Percentiles rank a stretch among this genome's conserved stretches.
Conservation (phyloP, 2,113 vertebrate genomes). For the Onychorhynchus coronatus region DNA sequence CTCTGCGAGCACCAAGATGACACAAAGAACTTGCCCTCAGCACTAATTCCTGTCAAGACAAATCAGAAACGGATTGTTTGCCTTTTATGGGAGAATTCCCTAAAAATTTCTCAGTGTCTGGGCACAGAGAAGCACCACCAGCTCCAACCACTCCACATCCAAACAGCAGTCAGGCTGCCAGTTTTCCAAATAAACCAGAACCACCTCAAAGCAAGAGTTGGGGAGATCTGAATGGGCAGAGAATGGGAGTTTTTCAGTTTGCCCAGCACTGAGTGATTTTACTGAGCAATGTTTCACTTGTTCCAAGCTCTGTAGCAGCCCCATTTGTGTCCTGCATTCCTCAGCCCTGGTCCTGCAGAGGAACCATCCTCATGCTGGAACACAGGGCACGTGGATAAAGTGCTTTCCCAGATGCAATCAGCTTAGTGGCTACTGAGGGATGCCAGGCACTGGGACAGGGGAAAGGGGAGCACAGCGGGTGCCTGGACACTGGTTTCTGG, state of each 20-base stretch:
- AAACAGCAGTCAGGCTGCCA: neutral
- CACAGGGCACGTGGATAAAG: neutral
- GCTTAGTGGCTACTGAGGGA: neutral
- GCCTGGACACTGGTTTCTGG: neutral
- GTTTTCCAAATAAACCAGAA: neutral
- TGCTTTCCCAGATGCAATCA: neutral
- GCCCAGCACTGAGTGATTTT: neutral
- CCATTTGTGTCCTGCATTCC: neutral
- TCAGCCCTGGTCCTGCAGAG: neutral
- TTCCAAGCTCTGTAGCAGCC: neutral
- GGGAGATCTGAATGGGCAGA: neutral
- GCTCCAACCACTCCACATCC: neutral
- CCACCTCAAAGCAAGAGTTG: no score
- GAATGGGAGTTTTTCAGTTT: neutral
- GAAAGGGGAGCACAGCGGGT: neutral
- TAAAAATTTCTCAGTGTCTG: neutral
- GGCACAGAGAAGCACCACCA: neutral
- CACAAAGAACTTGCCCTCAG: neutral
- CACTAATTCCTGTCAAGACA: neutral
- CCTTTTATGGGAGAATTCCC: neutral
- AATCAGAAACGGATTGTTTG: neutral
- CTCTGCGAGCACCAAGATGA: neutral
- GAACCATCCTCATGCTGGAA: neutral
- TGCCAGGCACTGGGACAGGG: neutral
- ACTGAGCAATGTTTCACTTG: neutral